phyloP scores from a whole-genome alignment of 1,140 invertebrate species.

The Anadara kagoshimensis region DNA sequence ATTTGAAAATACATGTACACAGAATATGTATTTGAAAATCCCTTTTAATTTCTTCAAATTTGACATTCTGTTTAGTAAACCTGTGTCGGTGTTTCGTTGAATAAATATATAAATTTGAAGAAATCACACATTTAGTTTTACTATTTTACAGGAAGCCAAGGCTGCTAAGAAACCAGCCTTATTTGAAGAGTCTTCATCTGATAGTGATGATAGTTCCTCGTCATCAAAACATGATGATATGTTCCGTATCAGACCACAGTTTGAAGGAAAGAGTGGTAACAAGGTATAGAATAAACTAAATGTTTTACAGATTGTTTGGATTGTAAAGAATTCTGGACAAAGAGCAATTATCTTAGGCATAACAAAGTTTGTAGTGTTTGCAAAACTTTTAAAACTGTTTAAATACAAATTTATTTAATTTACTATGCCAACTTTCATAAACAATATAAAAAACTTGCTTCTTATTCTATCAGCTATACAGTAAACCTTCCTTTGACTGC shows the following conservation, averaged over 20 bases:
- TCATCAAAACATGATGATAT: conserved; percentile 32
- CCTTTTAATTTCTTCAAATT: not conserved
- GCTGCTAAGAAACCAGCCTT: conserved; percentile 6
- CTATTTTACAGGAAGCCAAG: conserved; percentile 8
- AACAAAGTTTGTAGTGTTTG: too few relatives aligned
- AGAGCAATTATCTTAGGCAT: too few relatives aligned
- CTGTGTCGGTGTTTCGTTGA: not conserved
- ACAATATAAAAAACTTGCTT: too few relatives aligned
- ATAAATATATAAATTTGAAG: not conserved
- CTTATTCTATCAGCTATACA: too few relatives aligned
- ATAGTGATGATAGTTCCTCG: conserved; percentile 24
- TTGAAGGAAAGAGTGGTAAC: conserved; percentile 58
- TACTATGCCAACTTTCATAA: too few relatives aligned
- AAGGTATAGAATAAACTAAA: conserved; percentile 46
- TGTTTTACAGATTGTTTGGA: too few relatives aligned
- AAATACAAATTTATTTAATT: too few relatives aligned
- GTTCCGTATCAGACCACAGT: conserved; percentile 57
- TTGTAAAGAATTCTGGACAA: too few relatives aligned
- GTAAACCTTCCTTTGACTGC: too few relatives aligned
- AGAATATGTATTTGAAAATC: not conserved
- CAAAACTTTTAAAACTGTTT: too few relatives aligned
- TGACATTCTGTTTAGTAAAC: not conserved
- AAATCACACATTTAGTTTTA: not conserved
- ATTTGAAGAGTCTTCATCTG: conserved; percentile 27
- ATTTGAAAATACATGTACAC: too few relatives aligned